Evolutionary conservation across 2,888 invertebrate species (phyloP).

Genomic region (Cerastoderma edule): DNA sequence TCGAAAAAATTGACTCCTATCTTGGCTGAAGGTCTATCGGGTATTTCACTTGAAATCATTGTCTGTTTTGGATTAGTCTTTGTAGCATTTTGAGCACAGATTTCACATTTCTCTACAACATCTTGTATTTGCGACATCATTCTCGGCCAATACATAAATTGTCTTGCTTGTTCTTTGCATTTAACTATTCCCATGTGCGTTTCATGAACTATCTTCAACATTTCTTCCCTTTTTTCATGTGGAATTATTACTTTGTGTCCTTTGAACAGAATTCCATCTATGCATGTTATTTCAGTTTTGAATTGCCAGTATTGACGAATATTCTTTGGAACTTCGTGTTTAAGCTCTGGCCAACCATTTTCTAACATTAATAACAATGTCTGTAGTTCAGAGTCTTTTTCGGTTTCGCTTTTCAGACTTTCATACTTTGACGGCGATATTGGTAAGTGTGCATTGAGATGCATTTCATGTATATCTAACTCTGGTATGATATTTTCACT

Average conservation of each 20-base stretch:
- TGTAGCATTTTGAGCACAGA: conserved; percentile 25
- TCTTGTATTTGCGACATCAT: conserved; percentile 30
- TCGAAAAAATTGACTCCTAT: conserved; percentile 52
- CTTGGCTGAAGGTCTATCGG: conserved; percentile 49
- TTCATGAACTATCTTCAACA: conserved; percentile 32
- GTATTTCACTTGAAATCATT: conserved; percentile 37
- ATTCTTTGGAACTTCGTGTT: conserved; percentile 20
- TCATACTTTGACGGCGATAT: conserved; percentile 25
- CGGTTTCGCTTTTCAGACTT: conserved; percentile 28
- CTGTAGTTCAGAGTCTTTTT: conserved; percentile 35
- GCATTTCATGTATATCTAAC: conserved; percentile 23
- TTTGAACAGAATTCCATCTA: conserved; percentile 35
- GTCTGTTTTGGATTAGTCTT: conserved; percentile 35
- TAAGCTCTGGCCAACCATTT: conserved; percentile 52
- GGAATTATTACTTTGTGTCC: not conserved
- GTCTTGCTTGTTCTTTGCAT: conserved; percentile 35
- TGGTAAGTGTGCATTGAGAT: conserved; percentile 31
- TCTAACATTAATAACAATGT: conserved; percentile 26
- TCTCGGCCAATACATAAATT: conserved; percentile 33
- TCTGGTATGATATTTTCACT: conserved; percentile 8
- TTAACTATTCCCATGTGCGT: conserved; percentile 33
- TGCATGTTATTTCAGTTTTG: conserved; percentile 42
- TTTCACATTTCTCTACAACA: conserved; percentile 29
- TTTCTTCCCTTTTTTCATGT: not conserved
- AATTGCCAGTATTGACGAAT: conserved; percentile 41